A percentile compares a stretch with the other conserved stretches of the same genome.
These are phyloP conservation scores for Marasmarcha lunaedactyla DNA, from an alignment of 2,888 invertebrate genomes.

Conservation along the genomic window DNA sequence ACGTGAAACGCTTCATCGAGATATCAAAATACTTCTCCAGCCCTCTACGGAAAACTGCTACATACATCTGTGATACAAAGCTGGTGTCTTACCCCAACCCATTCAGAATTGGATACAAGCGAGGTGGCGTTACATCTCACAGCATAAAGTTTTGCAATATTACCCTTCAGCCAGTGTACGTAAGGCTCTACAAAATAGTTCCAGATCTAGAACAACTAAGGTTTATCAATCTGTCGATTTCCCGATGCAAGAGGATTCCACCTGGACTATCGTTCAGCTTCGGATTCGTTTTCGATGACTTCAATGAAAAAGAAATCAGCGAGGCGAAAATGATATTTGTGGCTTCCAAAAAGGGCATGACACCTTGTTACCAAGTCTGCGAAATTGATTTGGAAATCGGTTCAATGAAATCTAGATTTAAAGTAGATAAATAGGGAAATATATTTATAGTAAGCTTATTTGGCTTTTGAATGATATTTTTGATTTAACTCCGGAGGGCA, in stretches of 20 bases:
- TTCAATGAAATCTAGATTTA: slow-evolving; percentile 24
- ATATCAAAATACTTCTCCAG: slow-evolving; percentile 56
- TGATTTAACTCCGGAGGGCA: too few species aligned
- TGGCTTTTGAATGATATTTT: too few species aligned
- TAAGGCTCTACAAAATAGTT: slow-evolving; percentile 45
- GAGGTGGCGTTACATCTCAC: slow-evolving; percentile 38
- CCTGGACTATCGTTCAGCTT: slow-evolving; percentile 48
- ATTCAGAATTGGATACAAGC: slow-evolving; percentile 39
- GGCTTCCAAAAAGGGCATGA: slow-evolving; percentile 45
- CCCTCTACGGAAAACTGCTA: slow-evolving; percentile 46
- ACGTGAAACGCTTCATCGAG: slow-evolving; percentile 49
- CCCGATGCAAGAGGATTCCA: slow-evolving; percentile 46
- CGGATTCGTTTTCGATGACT: slow-evolving; percentile 46
- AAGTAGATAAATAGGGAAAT: slow-evolving; percentile 15
- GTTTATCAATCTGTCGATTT: slow-evolving; percentile 41
- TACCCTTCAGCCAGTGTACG: slow-evolving; percentile 43
- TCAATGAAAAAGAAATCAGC: slow-evolving; percentile 35
- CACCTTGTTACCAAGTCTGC: slow-evolving; percentile 56
- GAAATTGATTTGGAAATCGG: slow-evolving; percentile 46
- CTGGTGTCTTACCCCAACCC: slow-evolving; percentile 44
- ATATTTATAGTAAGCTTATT: slow-evolving; percentile 1
- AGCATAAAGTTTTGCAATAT: slow-evolving; percentile 47
- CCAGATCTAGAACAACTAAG: slow-evolving; percentile 51
- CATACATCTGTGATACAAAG: slow-evolving; percentile 45
- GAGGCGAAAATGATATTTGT: slow-evolving; percentile 51